Evolutionary conservation across 2,113 vertebrate species (phyloP), one percentile per base, ranked within the genome.

Genomic region (Ophiodon elongatus): DNA sequence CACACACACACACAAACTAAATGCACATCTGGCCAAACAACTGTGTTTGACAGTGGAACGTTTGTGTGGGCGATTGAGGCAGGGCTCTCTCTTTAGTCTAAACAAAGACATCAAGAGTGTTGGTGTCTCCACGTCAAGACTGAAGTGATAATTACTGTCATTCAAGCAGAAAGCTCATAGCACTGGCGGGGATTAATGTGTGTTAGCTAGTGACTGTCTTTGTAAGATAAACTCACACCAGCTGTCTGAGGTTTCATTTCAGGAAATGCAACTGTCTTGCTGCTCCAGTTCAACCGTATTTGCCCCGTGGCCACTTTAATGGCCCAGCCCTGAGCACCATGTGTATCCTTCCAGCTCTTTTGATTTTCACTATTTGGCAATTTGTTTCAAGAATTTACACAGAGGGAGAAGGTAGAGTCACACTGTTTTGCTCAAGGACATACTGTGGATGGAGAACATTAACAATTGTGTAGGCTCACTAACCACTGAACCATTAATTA

Each of bases 91-190:
- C 74, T 86, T 79, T n/a, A 47, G 67, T 85, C 88, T 71, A 72
- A 78, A 91, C 85, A 88, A 89, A 90, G 86, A 92, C 89, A 86
- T 93, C 90, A 89, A 82, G 75, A 86, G 74, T 78, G 88, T 83
- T 75, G 47, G 23, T 71, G 84, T 84, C 84, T 88, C 67, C 74
- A 39, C 70, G 68, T 93, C 78, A 85, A 87, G 74, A 84, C 73
- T 89, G 89, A 87, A 72, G 76, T 23, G 68, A 93, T 93, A 91
- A 94, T 95, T 90, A 88, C 90, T 90, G 89, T 89, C 91, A 93
- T 85, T 93, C 91, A 93, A 85, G 83, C 84, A 89, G 77, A 89
- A 85, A 89, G 82, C 86, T 92, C 86, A 87, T 67, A 79, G 82
- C 85, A 76, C 86, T 83, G 84, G 66, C 37, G 57, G 85, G 89